phyloP scores from a whole-genome alignment of 2,797 vertebrate species.

The Yasuhikotakia modesta region DNA sequence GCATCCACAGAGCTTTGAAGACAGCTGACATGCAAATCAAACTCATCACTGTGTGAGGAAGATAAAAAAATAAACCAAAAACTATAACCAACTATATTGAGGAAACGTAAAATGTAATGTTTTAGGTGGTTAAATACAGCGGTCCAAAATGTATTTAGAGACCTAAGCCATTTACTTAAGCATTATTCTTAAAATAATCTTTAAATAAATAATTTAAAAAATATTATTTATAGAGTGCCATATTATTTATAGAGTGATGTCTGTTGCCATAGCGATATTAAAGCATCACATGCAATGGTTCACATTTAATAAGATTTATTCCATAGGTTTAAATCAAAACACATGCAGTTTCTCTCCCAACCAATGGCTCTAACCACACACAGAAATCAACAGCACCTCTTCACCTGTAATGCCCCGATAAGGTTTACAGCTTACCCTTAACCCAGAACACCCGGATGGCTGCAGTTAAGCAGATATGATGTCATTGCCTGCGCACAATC shows the following conservation, averaged over 20 bases:
- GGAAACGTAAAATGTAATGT: no score
- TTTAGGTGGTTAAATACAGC: no score
- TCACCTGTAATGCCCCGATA: slow-evolving; percentile 21
- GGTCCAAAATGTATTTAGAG: no score
- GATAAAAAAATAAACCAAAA: no score
- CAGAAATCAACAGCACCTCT: slow-evolving; percentile 13
- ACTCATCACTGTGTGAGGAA: no score
- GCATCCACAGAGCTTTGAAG: slow-evolving; percentile 21
- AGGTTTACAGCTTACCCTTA: slow-evolving; percentile 23
- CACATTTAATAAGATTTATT: slow-evolving; percentile 77
- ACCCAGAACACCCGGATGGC: slow-evolving; percentile 21
- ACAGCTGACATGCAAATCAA: neutral
- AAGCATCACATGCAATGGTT: slow-evolving; percentile 74
- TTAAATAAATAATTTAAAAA: no score
- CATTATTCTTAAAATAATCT: no score
- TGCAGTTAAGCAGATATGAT: slow-evolving; percentile 24
- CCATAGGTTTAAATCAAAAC: slow-evolving; percentile 75
- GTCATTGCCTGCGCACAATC: slow-evolving; percentile 22
- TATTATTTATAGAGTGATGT: no score
- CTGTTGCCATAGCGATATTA: slow-evolving; percentile 70
- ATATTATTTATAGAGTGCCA: no score
- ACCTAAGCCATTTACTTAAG: no score
- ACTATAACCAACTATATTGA: no score
- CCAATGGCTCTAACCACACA: slow-evolving; percentile 56
- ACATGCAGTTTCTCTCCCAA: slow-evolving; percentile 73